A percentile compares a stretch with the other conserved stretches of the same genome.
Conservation (phyloP, 2,888 invertebrate species). For the Tiliacea aurago region DNA sequence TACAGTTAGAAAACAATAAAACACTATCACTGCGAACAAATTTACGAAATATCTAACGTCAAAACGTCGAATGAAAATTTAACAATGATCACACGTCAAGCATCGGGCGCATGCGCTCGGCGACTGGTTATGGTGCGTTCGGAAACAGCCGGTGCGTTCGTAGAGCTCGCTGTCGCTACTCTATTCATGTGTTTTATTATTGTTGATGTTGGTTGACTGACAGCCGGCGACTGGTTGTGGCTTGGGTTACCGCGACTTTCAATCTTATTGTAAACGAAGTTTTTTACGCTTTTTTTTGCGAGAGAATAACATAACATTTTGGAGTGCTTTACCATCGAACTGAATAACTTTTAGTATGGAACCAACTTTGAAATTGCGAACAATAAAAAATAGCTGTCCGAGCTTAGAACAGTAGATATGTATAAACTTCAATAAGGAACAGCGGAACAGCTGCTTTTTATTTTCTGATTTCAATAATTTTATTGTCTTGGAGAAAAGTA, state of each 20-base stretch:
- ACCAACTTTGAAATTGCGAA: too few species aligned
- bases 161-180: constrained; percentile 59
- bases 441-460: too few species aligned
- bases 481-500: too few species aligned
- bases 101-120: constrained; percentile 86
- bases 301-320: background rate
- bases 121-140: constrained; percentile 77
- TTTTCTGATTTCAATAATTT: too few species aligned
- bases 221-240: constrained; percentile 43
- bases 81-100: constrained; percentile 76
- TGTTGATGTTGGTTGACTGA: constrained; percentile 58
- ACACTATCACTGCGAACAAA: constrained; percentile 73
- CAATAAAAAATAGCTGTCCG: too few species aligned
- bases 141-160: constrained; percentile 62
- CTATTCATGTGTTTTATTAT: constrained; percentile 53
- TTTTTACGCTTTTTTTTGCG: background rate
- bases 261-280: background rate
- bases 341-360: too few species aligned
- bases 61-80: constrained; percentile 65
- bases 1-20: constrained; percentile 63
- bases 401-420: too few species aligned
- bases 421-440: too few species aligned
- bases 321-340: too few species aligned
- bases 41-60: constrained; percentile 81
- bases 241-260: constrained; percentile 25